A percentile compares a stretch with the other conserved stretches of the same genome.
phyloP scores from a whole-genome alignment of 2,888 invertebrate genomes.

The Allolobophora icterica region DNA sequence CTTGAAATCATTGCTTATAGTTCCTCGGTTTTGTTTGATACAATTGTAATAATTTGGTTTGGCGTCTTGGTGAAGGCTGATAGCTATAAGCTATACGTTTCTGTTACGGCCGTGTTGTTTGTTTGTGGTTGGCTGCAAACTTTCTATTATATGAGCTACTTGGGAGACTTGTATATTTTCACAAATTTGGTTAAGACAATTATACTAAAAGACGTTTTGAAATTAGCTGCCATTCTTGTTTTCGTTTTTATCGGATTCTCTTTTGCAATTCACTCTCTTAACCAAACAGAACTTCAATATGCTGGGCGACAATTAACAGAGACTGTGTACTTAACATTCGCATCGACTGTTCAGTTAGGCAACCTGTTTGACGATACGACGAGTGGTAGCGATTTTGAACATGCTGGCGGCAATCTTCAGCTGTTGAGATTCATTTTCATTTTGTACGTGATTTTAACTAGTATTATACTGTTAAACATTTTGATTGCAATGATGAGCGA shows the following conservation, averaged over 20 bases:
- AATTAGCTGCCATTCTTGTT: background rate
- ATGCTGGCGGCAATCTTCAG: background rate
- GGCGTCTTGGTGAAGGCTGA: constrained; percentile 9
- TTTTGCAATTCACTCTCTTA: constrained; percentile 15
- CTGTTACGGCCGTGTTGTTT: background rate
- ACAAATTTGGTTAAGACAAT: constrained; percentile 10
- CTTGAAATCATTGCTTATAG: background rate
- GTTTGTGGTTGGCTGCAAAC: constrained; percentile 12
- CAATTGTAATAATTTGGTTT: background rate
- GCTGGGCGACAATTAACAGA: background rate
- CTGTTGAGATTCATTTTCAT: background rate
- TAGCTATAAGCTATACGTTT: background rate
- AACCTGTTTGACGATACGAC: constrained; percentile 12
- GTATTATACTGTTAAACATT: constrained; percentile 2
- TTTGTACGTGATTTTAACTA: background rate
- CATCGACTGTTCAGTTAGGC: background rate
- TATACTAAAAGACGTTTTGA: constrained; percentile 12
- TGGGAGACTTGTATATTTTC: background rate
- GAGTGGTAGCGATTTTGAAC: background rate
- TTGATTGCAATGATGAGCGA: constrained; percentile 25
- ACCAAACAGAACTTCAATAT: background rate
- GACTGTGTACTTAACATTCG: constrained; percentile 20
- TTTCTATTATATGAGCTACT: background rate
- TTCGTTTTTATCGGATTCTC: constrained; percentile 14
- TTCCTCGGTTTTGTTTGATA: background rate